Percentiles rank a stretch among this genome's conserved stretches.
These are phyloP conservation scores for Macrochelys suwanniensis DNA, from an alignment of 2,797 vertebrate species.

Conservation along the genomic window DNA sequence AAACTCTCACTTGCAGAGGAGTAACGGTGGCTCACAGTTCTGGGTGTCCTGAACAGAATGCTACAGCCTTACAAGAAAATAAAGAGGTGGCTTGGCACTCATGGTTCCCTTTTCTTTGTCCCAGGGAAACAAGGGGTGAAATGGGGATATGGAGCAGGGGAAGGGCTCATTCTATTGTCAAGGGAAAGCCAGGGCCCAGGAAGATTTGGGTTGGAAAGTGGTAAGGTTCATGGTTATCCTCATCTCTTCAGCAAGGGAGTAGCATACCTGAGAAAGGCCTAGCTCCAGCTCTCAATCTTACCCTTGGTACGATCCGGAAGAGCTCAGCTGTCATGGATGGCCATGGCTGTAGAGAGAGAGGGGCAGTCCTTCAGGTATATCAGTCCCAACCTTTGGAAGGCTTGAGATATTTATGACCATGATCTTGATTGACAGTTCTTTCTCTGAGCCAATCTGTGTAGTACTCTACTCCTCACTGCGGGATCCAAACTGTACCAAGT, in stretches of 20 bases:
- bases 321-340: not conserved
- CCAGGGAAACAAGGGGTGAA: too few relatives aligned
- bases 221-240: not conserved
- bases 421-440: not conserved
- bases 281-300: not conserved
- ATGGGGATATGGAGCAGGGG: not conserved
- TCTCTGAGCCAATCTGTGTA: too few relatives aligned
- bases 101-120: not conserved
- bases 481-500: not conserved
- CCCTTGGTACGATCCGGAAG: not conserved
- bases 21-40: too few relatives aligned
- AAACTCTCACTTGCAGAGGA: too few relatives aligned
- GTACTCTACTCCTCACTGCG: not conserved
- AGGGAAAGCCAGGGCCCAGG: not conserved
- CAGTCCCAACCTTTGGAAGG: not conserved
- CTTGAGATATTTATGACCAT: not conserved
- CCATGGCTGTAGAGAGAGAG: not conserved
- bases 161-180: rapidly evolving
- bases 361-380: not conserved
- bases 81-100: not conserved
- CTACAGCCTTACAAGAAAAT: not conserved
- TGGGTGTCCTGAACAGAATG: too few relatives aligned
- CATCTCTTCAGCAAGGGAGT: not conserved
- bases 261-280: too few relatives aligned
- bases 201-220: not conserved